These are phyloP conservation scores for Drosophila mettleri DNA, from an alignment of 2,888 invertebrate species.

Conservation along the genomic window DNA sequence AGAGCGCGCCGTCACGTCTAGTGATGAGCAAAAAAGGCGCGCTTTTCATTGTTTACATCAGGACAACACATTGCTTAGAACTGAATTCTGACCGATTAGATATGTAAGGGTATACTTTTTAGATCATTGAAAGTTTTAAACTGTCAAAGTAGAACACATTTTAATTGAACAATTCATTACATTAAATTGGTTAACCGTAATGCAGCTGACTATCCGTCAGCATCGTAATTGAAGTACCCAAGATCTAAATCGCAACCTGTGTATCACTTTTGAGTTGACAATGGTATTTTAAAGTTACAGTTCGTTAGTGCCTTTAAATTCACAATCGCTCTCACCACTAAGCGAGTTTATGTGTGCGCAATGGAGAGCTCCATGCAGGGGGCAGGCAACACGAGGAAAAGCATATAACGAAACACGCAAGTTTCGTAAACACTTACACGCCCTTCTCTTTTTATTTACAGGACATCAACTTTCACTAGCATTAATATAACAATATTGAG, in stretches of 20 bases:
- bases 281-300: conserved; percentile 27
- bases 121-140: neutral
- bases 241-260: conserved; percentile 1
- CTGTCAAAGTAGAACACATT: neutral
- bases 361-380: conserved; percentile 51
- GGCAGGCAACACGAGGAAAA: conserved; percentile 54
- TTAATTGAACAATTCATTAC: neutral
- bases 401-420: conserved; percentile 55
- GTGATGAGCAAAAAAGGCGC: conserved; percentile 26
- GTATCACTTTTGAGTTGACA: neutral
- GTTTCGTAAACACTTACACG: conserved; percentile 43
- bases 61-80: neutral
- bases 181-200: neutral
- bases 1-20: conserved; percentile 23
- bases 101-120: too few species aligned
- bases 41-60: conserved; percentile 9
- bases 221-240: neutral
- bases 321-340: conserved; percentile 36
- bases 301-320: conserved; percentile 1
- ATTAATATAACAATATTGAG: neutral
- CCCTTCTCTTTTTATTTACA: conserved; percentile 18
- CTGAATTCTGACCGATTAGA: neutral
- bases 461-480: conserved; percentile 2
- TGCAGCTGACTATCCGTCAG: conserved; percentile 1
- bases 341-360: conserved; percentile 25